Evolutionary conservation across 2,797 vertebrate species (phyloP), one percentile per base, ranked within the genome.

Genomic region (Rhinophrynus dorsalis): DNA sequence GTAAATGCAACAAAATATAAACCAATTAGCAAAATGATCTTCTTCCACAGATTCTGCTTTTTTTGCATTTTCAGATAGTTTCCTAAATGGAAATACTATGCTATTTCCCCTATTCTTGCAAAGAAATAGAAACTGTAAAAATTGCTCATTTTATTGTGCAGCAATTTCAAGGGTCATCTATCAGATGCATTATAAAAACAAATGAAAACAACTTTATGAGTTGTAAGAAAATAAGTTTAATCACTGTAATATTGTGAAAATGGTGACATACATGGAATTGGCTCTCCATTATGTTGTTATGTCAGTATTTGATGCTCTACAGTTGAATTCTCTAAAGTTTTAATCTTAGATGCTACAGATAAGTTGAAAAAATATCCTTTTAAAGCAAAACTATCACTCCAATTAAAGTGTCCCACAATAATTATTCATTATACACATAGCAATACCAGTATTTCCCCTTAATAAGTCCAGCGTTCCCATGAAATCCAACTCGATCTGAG

Each of bases 11-110:
- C 47, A 45, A 20, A 60, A 62, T 23, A 50, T 59, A 64, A 73
- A 54, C 62, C 62, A 66, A 66, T 73, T 67, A 73, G 70, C 70
- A 73, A 60, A 52, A 67, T 66, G 60, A 73, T 73, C 69, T 66
- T 47, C 24, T 73, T 73, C 62, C 29, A 73, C 69, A 66, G 62
- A 66, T 56, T 51, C 55, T 50, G 62, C 47, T 66, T 44, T 54
- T 66, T 73, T 73, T 66, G n/a, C 69, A 73, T 73, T 73, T 44
- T 62, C 69, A 66, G 60, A 73, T 65, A 44, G 38, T 66, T 63
- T 73, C 50, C 55, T 60, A 66, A 73, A 73, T 73, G 56, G 23
- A 64, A 54, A 57, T 42, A 59, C 29, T 60, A 27, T 38, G 13
- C 37, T 40, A 55, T 52, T 60, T 59, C 27, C 44, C 55, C 33